Evolutionary conservation across 1,140 invertebrate species (phyloP), one percentile per base, ranked within the genome.

Genomic region (Tetramorium parvispinum): DNA sequence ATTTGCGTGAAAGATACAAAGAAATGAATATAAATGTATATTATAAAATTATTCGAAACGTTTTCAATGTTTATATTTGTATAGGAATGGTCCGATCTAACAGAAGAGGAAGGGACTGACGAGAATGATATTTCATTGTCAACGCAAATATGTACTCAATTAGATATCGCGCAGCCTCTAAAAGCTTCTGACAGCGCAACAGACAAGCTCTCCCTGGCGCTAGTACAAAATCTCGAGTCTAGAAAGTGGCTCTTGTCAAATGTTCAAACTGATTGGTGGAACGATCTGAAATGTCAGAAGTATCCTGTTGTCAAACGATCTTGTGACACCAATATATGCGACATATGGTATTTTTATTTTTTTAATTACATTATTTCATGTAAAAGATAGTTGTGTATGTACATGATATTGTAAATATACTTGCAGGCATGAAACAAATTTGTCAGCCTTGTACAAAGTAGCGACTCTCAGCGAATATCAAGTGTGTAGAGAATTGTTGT

Each of bases 241-340:
- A 94, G 87, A 88, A 92, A 94, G 65, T 95, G 95, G 95, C 79
- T 95, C 3, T 53, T 85, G n/a, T 85, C 70, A 32, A 95, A 95
- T 88, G 82, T 95, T 66, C 95, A 95, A 65, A 94, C 94, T 66
- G 91, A 82, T 24, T 95, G 94, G 94, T 95, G 95, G 95, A 94
- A 94, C 77, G 91, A 93, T 79, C 78, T 94, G 24, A 88, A 92
- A 66, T 93, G 89, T 85, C 78, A 86, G 59, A 92, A 94, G 27
- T 93, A 88, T 86, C 86, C 92, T 86, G 91, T 93, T 3, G 27
- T 82, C 0, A 95, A 93, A 81, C 86, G 87, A 87, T 94, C 94
- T 91, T 79, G 91, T 5, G 65, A 91, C 75, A 93, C 94, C 11
- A 85, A 92, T 83, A 89, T 95, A 32, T 94, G 93, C 87, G 89